Percentiles rank a stretch among this genome's conserved stretches.
phyloP scores from a whole-genome alignment of 2,113 vertebrate genomes.

The Nycticorax nycticorax region DNA sequence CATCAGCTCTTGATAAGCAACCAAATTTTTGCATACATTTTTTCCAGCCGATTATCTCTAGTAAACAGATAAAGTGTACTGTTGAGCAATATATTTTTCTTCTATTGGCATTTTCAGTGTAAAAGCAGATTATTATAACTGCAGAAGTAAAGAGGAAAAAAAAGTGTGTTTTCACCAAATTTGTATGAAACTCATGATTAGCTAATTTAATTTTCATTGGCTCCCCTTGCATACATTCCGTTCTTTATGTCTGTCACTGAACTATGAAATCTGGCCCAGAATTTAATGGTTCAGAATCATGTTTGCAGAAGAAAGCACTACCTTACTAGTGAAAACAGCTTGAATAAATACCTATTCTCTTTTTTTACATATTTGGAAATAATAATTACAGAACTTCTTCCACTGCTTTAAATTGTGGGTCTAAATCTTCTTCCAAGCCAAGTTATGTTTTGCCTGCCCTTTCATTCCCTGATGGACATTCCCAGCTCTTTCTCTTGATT shows the following conservation, averaged over 20 bases:
- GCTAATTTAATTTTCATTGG: background rate
- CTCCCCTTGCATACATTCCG: background rate
- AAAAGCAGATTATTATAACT: background rate
- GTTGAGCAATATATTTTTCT: background rate
- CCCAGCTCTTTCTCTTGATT: background rate
- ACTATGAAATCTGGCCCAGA: background rate
- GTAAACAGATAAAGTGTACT: background rate
- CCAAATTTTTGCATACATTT: background rate
- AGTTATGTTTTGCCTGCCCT: background rate
- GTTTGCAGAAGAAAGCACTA: background rate
- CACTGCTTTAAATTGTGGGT: background rate
- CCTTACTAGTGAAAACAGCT: background rate
- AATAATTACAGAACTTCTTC: background rate
- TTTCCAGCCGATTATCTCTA: background rate
- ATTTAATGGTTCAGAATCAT: background rate
- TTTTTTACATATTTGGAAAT: background rate
- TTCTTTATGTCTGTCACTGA: background rate
- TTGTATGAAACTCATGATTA: background rate
- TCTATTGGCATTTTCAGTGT: background rate
- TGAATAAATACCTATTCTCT: background rate
- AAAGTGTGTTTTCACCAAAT: background rate
- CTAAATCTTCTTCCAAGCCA: background rate
- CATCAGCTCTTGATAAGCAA: background rate
- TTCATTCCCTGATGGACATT: background rate
- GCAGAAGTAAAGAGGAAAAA: background rate